phyloP scores from a whole-genome alignment of 2,113 vertebrate genomes.

The Oceanodroma tethys region DNA sequence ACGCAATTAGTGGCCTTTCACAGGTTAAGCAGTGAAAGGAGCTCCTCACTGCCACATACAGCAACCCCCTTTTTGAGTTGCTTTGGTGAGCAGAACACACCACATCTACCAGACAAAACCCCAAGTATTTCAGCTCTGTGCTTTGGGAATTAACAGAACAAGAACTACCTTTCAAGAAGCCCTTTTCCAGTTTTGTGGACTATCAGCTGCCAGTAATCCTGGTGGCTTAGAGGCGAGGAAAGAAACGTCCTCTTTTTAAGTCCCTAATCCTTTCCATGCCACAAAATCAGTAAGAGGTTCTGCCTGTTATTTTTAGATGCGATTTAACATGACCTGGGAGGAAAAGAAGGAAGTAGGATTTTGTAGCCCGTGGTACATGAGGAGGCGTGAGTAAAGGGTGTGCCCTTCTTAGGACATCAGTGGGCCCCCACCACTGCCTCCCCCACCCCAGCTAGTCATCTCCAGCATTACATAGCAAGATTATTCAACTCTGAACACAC shows the following conservation, averaged over 20 bases:
- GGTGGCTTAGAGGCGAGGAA: background rate
- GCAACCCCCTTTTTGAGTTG: background rate
- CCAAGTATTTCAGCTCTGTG: background rate
- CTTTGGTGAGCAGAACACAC: background rate
- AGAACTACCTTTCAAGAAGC: background rate
- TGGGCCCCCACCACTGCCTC: conserved; percentile 31
- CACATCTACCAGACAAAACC: background rate
- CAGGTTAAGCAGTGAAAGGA: background rate
- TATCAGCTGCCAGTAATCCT: background rate
- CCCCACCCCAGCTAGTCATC: conserved; percentile 62
- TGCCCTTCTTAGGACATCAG: conserved; percentile 36
- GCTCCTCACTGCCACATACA: background rate
- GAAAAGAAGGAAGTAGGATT: conserved; percentile 59
- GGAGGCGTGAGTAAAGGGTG: conserved; percentile 54
- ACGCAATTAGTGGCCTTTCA: background rate
- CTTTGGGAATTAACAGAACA: background rate
- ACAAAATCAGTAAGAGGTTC: background rate
- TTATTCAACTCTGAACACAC: conserved; percentile 59
- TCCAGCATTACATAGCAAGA: conserved; percentile 51
- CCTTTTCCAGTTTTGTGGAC: background rate
- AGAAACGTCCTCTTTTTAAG: background rate
- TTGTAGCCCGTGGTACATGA: conserved; percentile 63
- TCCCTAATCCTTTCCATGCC: background rate
- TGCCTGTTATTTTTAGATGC: conserved; percentile 53
- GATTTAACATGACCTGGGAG: conserved; percentile 31